Percentiles rank a stretch among this genome's conserved stretches.
Evolutionary conservation across 1,140 invertebrate species (phyloP).

Genomic region (Trichoplusia ni): DNA sequence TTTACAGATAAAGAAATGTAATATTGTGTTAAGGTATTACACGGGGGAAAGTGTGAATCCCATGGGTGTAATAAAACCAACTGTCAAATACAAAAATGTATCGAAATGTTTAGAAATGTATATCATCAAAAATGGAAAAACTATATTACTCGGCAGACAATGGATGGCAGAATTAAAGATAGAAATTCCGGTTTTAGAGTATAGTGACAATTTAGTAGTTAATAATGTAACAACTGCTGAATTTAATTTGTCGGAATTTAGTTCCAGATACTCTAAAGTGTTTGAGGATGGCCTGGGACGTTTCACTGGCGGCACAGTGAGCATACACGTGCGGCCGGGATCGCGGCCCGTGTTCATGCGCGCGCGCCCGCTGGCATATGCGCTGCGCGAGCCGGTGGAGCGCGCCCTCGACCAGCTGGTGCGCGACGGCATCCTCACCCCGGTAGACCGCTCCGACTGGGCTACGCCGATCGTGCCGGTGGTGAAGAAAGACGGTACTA

Average conservation of each 20-base stretch:
- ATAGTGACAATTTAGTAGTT: no score
- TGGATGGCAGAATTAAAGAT: constrained; percentile 37
- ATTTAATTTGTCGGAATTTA: not conserved
- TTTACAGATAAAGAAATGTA: constrained; percentile 3
- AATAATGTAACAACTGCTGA: not conserved
- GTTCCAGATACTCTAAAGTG: constrained; percentile 16
- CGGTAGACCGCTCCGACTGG: constrained; percentile 39
- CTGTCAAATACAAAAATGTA: not conserved
- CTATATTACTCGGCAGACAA: constrained; percentile 43
- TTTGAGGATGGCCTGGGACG: not conserved
- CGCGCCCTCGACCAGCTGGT: constrained; percentile 38
- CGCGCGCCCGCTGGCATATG: constrained; percentile 43
- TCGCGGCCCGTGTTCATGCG: no score
- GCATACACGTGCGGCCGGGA: not conserved
- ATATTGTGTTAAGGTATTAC: constrained; percentile 18
- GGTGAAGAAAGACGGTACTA: constrained; percentile 44
- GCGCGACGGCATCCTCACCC: constrained; percentile 35
- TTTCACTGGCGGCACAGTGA: not conserved
- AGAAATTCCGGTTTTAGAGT: not conserved
- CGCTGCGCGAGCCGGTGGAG: constrained; percentile 41
- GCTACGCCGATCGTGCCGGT: constrained; percentile 49
- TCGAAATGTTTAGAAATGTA: constrained; percentile 29
- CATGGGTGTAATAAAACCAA: not conserved
- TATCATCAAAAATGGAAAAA: constrained; percentile 40
- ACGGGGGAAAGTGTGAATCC: constrained; percentile 16